phyloP scores from a whole-genome alignment of 2,888 invertebrate species.

The Pyrrhia umbra region DNA sequence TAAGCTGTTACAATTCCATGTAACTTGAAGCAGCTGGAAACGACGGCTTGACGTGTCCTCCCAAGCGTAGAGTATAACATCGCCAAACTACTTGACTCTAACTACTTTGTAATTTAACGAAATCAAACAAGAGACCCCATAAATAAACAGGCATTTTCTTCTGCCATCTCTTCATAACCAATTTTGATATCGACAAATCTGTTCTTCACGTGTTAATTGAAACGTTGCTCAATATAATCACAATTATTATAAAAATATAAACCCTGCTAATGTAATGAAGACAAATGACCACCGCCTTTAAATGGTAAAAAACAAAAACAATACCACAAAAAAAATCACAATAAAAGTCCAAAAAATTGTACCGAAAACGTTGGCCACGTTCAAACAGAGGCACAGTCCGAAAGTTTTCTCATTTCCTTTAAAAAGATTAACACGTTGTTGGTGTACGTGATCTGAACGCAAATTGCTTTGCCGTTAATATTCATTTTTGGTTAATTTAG shows the following conservation, averaged over 20 bases:
- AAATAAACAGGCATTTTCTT: too few relatives aligned
- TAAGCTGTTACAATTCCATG: too few relatives aligned
- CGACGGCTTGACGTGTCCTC: too few relatives aligned
- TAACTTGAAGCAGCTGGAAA: too few relatives aligned
- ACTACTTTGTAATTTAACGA: too few relatives aligned
- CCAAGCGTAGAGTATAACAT: too few relatives aligned
- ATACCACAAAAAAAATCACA: slow-evolving; percentile 36
- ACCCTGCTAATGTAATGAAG: slow-evolving; percentile 27
- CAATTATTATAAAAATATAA: slow-evolving; percentile 4
- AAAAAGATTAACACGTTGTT: slow-evolving; percentile 84
- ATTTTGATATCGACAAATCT: too few relatives aligned
- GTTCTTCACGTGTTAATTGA: too few relatives aligned
- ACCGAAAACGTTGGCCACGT: slow-evolving; percentile 67
- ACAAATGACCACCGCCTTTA: slow-evolving; percentile 7
- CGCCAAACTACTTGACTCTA: too few relatives aligned
- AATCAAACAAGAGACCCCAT: too few relatives aligned
- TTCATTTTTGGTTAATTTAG: slow-evolving; percentile 63
- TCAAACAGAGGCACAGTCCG: slow-evolving; percentile 63
- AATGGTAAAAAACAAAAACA: slow-evolving; percentile 28
- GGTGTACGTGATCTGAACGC: slow-evolving; percentile 74
- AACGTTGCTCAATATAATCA: background rate
- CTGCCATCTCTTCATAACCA: too few relatives aligned
- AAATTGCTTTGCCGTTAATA: slow-evolving; percentile 72
- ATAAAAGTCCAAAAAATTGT: slow-evolving; percentile 40
- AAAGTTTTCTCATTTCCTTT: slow-evolving; percentile 84